Percentiles rank a stretch among this genome's conserved stretches.
Conservation (phyloP, 2,888 invertebrate genomes). For the Amphipoea lucens region DNA sequence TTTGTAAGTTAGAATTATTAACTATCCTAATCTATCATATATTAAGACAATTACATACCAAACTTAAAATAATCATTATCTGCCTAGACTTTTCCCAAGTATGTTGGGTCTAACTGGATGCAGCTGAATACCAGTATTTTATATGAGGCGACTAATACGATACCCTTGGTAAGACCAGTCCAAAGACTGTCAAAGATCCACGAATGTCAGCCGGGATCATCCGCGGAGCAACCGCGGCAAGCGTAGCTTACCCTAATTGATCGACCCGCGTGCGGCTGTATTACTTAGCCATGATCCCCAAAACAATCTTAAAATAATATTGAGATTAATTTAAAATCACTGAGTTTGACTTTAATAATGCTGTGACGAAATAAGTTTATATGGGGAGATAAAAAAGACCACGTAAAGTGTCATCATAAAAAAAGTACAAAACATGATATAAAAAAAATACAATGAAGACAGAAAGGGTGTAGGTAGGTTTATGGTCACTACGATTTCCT, state of each 20-base stretch:
- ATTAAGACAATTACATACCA: neutral
- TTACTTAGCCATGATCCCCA: neutral
- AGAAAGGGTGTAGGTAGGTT: no score
- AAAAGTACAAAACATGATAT: no score
- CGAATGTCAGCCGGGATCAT: no score
- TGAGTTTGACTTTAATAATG: no score
- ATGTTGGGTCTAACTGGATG: neutral
- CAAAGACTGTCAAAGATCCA: neutral
- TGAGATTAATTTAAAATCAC: neutral
- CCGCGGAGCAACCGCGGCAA: neutral
- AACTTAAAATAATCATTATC: neutral
- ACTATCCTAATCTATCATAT: no score
- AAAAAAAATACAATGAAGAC: no score
- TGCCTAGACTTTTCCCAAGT: neutral
- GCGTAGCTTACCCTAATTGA: neutral
- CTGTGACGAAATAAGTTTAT: no score
- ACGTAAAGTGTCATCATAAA: no score
- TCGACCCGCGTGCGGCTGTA: neutral
- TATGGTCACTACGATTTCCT: neutral
- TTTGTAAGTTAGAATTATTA: no score
- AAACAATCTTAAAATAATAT: neutral
- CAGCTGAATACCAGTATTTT: neutral
- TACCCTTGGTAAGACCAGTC: neutral
- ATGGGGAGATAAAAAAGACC: no score
- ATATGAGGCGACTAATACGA: neutral